Evolutionary conservation across 2,888 invertebrate species (phyloP).

Genomic region (Artemia sinica): DNA sequence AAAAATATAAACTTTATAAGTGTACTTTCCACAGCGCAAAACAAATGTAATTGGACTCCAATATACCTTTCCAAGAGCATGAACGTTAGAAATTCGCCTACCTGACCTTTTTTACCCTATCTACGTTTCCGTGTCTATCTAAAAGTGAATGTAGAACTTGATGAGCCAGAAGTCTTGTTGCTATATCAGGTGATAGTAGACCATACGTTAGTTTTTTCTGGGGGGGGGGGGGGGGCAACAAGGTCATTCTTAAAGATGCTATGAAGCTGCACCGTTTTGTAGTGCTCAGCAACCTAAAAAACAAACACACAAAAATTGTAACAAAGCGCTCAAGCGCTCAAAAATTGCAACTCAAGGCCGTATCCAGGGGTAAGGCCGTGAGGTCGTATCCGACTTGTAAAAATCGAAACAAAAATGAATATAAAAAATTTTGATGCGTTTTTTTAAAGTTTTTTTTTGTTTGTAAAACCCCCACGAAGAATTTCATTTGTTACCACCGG

Average conservation of each 20-base stretch:
- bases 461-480: too few relatives aligned
- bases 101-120: conserved; percentile 46
- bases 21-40: background rate
- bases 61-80: background rate
- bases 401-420: too few relatives aligned
- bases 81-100: conserved; percentile 31
- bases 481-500: too few relatives aligned
- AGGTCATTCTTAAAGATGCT: background rate
- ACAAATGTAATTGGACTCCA: background rate
- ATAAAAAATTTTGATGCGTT: too few relatives aligned
- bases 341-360: too few relatives aligned
- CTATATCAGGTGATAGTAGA: conserved; percentile 61
- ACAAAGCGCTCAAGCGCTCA: too few relatives aligned
- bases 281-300: background rate
- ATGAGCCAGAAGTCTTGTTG: conserved; percentile 72
- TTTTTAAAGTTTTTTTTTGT: too few relatives aligned
- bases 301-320: background rate
- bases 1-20: too few relatives aligned
- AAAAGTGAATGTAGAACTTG: conserved; percentile 86
- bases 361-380: too few relatives aligned
- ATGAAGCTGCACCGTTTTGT: background rate
- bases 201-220: conserved; percentile 72
- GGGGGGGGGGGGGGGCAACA: too few relatives aligned
- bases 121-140: conserved; percentile 67
- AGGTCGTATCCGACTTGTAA: too few relatives aligned